Evolutionary conservation across 2,797 vertebrate species (phyloP), one percentile per base, ranked within the genome.

Genomic region (Cirrhinus molitorella): DNA sequence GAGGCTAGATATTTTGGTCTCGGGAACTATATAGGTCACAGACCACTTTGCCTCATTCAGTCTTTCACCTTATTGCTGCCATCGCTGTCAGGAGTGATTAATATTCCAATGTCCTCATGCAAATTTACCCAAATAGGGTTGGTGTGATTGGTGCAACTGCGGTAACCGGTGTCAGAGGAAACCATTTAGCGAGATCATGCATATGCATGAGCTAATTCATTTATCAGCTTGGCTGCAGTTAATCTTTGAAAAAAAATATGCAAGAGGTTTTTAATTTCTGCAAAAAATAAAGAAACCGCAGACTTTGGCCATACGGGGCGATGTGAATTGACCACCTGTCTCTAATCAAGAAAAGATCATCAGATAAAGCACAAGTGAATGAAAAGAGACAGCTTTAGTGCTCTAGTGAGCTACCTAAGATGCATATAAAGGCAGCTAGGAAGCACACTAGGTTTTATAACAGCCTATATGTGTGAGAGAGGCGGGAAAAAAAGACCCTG

Each of bases 121-220:
- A 93, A 95, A 94, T 94, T 87, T 88, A 87, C 88, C 84, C 88
- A 89, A 91, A 87, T 76, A 87, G 71, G 76, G 16, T 89, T 89
- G 90, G 88, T 86, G 88, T 89, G 86, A 89, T 86, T 85, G 21
- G 88, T 88, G 88, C 87, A 91, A 91, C 91, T 92, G 87, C 91
- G 77, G 88, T 93, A 93, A 94, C 90, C 89, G 88, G 87, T 90
- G 92, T 90, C 92, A 90, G 90, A 86, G 43, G 90, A 92, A 91
- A 89, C 90, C 88, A 88, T 94, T 94, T 92, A 92, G 92, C 88
- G 80, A 19, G 11, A 65, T 89, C 91, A 94, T 95, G 93, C 93
- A 94, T 95, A 95, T 95, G 92, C 87, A 95, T 93, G 91, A 94
- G 91, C 88, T 87, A 70, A 90, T 92, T 90, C 90, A 91, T 93